Conservation (phyloP, 1,140 invertebrate genomes). For the Orchestia grillus region DNA sequence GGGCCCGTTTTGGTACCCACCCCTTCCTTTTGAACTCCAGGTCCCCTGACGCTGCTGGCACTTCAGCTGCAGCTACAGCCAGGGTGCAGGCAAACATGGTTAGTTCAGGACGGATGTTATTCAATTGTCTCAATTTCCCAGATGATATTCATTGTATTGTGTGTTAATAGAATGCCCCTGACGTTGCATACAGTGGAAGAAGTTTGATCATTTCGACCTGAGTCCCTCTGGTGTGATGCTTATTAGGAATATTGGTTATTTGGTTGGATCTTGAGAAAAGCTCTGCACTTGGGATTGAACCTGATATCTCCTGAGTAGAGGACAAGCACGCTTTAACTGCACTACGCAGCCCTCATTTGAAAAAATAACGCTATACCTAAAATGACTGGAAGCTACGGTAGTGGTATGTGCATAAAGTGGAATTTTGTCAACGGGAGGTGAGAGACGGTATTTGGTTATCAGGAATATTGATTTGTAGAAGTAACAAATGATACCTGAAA, state of each 20-base stretch:
- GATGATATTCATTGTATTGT: no score
- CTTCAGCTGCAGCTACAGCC: not conserved
- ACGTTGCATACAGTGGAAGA: no score
- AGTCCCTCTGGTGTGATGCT: no score
- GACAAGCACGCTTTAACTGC: no score
- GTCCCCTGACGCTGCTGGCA: not conserved
- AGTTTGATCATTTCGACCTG: no score
- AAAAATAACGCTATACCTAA: not conserved
- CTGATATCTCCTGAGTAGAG: no score
- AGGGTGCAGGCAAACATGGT: not conserved
- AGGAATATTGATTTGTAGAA: not conserved
- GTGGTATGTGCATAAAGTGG: not conserved
- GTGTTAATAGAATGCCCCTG: no score
- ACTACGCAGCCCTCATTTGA: no score
- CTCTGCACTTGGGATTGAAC: no score
- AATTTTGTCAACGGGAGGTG: not conserved
- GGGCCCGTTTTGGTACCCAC: constrained; percentile 26
- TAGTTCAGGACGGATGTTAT: not conserved
- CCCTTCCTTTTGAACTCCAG: not conserved
- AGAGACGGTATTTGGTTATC: not conserved
- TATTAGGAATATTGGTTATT: no score
- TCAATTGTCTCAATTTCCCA: no score
- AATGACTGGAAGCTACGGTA: not conserved
- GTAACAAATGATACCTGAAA: not conserved
- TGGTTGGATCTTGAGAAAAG: no score